A percentile compares a stretch with the other conserved stretches of the same genome.
Evolutionary conservation across 2,888 invertebrate species (phyloP).

Genomic region (Drosophila borborema): DNA sequence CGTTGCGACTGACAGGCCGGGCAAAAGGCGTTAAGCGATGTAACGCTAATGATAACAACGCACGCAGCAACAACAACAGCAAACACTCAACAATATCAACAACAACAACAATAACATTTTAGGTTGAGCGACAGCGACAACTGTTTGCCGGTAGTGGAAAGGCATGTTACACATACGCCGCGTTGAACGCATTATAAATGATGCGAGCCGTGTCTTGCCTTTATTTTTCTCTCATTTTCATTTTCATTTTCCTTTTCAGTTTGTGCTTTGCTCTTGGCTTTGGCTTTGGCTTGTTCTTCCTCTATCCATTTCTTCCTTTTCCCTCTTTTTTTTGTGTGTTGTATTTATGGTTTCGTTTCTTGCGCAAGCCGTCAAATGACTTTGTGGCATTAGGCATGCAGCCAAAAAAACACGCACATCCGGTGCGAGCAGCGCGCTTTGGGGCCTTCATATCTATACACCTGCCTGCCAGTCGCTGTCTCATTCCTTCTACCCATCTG

Average conservation of each 20-base stretch:
- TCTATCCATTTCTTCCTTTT: constrained; percentile 19
- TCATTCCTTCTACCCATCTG: not conserved
- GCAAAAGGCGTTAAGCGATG: constrained; percentile 68
- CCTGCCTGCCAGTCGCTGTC: constrained; percentile 12
- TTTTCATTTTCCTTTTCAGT: constrained; percentile 9
- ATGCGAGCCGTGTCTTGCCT: constrained; percentile 54
- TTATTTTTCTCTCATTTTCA: constrained; percentile 14
- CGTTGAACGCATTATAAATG: constrained; percentile 68
- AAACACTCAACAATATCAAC: constrained; percentile 10
- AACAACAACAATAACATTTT: constrained; percentile 35
- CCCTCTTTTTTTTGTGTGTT: constrained; percentile 18
- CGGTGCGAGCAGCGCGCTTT: constrained; percentile 37
- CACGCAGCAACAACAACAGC: constrained; percentile 56
- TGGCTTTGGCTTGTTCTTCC: constrained; percentile 50
- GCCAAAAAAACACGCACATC: constrained; percentile 73
- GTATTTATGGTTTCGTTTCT: constrained; percentile 36
- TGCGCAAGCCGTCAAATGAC: constrained; percentile 76
- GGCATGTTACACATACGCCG: constrained; percentile 74
- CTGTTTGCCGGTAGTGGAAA: constrained; percentile 50
- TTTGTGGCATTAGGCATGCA: constrained; percentile 74
- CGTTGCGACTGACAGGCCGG: constrained; percentile 8
- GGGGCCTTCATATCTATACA: constrained; percentile 48
- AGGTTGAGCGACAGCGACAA: constrained; percentile 41
- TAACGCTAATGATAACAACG: constrained; percentile 64
- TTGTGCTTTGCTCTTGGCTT: constrained; percentile 46